Conservation (phyloP, 2,888 invertebrate species). For the Pandemis heparana region DNA sequence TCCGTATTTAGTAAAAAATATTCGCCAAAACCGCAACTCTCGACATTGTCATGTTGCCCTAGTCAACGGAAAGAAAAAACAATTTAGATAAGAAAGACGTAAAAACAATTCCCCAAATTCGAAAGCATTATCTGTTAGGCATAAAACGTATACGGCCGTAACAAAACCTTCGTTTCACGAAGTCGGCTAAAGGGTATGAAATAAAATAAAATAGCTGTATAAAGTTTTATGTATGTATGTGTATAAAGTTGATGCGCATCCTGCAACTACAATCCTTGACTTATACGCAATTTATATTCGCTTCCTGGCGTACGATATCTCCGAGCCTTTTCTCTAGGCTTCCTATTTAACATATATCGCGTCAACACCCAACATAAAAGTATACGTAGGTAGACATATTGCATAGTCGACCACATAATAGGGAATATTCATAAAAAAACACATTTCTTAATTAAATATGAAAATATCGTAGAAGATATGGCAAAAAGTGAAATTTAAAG, state of each 20-base stretch:
- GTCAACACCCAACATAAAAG: constrained; percentile 31
- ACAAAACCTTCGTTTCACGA: constrained; percentile 26
- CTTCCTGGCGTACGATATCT: constrained; percentile 46
- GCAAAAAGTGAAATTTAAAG: too few species aligned
- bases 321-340: constrained; percentile 46
- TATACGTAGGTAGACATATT: neutral
- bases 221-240: constrained; percentile 12
- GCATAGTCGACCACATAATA: neutral
- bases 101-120: constrained; percentile 14
- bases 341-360: constrained; percentile 44
- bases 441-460: too few species aligned
- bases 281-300: constrained; percentile 48
- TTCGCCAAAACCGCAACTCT: neutral
- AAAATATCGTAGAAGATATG: too few species aligned
- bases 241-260: constrained; percentile 41
- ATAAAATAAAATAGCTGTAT: constrained; percentile 39
- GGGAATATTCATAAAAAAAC: too few species aligned
- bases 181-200: constrained; percentile 39
- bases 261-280: constrained; percentile 46
- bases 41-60: neutral
- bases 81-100: constrained; percentile 26
- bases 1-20: neutral
- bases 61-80: neutral
- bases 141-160: constrained; percentile 22
- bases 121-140: constrained; percentile 22